Conservation (phyloP, 1,140 invertebrate species). For the Caenorhabditis inopinata region DNA sequence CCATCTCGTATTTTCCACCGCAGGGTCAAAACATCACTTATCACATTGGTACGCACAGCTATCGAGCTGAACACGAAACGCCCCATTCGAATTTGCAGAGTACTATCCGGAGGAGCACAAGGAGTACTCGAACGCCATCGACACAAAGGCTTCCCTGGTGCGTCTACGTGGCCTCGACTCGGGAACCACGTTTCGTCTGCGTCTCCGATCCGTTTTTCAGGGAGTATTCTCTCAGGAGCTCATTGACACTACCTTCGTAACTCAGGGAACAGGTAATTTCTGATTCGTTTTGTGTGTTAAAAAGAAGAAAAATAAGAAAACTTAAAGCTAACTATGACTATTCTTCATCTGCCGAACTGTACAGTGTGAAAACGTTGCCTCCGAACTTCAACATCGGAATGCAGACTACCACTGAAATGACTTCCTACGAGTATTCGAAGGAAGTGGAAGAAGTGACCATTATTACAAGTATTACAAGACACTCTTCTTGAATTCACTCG, state of each 20-base stretch:
- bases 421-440: constrained; percentile 11
- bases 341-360: constrained; percentile 31
- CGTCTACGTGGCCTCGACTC: constrained; percentile 45
- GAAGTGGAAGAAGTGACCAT: background rate
- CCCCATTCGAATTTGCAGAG: constrained; percentile 30
- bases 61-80: background rate
- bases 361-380: constrained; percentile 40
- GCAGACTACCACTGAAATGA: constrained; percentile 18
- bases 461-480: background rate
- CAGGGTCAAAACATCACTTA: constrained; percentile 39
- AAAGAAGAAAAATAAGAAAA: background rate
- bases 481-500: background rate
- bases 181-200: constrained; percentile 37
- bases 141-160: constrained; percentile 45
- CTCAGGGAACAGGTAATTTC: constrained; percentile 37
- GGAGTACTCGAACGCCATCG: constrained; percentile 43
- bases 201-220: constrained; percentile 35
- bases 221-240: constrained; percentile 34
- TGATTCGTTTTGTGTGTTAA: background rate
- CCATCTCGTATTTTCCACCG: constrained; percentile 50
- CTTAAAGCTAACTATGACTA: constrained; percentile 33
- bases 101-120: constrained; percentile 49
- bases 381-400: constrained; percentile 38
- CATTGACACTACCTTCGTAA: constrained; percentile 45
- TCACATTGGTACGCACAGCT: constrained; percentile 36